phyloP scores from a whole-genome alignment of 2,797 vertebrate species.

The Anguilla anguilla region DNA sequence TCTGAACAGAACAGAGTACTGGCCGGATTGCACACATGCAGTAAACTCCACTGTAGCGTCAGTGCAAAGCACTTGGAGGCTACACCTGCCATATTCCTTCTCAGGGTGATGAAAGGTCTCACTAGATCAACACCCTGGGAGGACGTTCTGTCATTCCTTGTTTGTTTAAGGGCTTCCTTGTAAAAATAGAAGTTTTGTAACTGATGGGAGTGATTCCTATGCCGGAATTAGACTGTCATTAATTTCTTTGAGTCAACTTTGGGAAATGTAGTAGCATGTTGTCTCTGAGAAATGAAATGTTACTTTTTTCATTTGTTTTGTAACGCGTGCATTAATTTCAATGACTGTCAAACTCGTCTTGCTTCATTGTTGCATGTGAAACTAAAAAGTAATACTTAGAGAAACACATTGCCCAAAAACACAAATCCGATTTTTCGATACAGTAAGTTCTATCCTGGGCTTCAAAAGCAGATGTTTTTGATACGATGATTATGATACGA shows the following conservation, averaged over 20 bases:
- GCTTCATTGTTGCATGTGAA: background rate
- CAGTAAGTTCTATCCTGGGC: too few relatives aligned
- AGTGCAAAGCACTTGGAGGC: background rate
- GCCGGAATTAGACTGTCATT: background rate
- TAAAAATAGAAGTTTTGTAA: background rate
- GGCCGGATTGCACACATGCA: background rate
- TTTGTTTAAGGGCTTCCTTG: background rate
- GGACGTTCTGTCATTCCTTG: background rate
- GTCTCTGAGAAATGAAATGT: background rate
- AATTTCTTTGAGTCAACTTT: background rate
- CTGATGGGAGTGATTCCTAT: background rate
- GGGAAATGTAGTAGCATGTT: background rate
- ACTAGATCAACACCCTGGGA: background rate
- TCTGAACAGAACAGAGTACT: background rate
- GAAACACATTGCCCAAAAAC: background rate
- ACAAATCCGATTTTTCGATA: too few relatives aligned
- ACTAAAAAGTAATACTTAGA: background rate
- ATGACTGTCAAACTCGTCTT: background rate
- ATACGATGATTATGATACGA: background rate
- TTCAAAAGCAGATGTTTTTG: background rate
- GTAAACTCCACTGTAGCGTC: background rate
- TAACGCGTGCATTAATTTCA: background rate
- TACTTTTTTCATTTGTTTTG: background rate
- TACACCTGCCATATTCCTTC: background rate
- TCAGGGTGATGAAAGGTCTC: background rate